Conservation (phyloP, 2,113 vertebrate genomes). For the Kryptolebias marmoratus region DNA sequence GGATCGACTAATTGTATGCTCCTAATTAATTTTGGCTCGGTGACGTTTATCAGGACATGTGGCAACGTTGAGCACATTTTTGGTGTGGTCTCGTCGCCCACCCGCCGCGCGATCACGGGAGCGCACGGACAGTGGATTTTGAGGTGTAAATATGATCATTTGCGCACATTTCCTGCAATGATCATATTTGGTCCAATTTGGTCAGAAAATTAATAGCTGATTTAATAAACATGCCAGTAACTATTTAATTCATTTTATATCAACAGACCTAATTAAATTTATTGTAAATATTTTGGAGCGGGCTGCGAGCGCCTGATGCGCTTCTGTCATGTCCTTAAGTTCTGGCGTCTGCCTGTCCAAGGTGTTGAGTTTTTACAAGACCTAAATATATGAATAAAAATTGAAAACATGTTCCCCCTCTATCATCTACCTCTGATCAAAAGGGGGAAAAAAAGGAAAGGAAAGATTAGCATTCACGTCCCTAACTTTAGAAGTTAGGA, state of each 20-base stretch:
- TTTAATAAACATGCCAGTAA: background rate
- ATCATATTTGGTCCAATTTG: slow-evolving; percentile 3
- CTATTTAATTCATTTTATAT: background rate
- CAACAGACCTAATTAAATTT: background rate
- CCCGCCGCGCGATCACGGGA: slow-evolving; percentile 35
- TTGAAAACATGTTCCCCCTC: too few species aligned
- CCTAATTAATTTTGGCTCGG: background rate
- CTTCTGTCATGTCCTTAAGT: background rate
- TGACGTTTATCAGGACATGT: slow-evolving; percentile 14
- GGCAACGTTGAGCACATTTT: slow-evolving; percentile 5
- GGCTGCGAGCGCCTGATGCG: background rate
- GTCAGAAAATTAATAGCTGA: background rate
- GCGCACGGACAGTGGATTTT: slow-evolving; percentile 4
- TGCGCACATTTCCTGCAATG: slow-evolving; percentile 38
- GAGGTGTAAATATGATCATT: slow-evolving; percentile 50
- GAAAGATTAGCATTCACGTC: too few species aligned
- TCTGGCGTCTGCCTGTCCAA: background rate
- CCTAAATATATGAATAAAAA: too few species aligned
- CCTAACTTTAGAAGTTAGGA: background rate
- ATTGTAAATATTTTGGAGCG: background rate
- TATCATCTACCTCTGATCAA: too few species aligned
- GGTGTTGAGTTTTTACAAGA: too few species aligned
- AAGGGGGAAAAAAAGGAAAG: too few species aligned
- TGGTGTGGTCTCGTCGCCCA: background rate
- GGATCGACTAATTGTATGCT: slow-evolving; percentile 1